Percentiles rank a stretch among this genome's conserved stretches.
phyloP scores from a whole-genome alignment of 2,888 invertebrate species.

The Chymomyza procnemis region DNA sequence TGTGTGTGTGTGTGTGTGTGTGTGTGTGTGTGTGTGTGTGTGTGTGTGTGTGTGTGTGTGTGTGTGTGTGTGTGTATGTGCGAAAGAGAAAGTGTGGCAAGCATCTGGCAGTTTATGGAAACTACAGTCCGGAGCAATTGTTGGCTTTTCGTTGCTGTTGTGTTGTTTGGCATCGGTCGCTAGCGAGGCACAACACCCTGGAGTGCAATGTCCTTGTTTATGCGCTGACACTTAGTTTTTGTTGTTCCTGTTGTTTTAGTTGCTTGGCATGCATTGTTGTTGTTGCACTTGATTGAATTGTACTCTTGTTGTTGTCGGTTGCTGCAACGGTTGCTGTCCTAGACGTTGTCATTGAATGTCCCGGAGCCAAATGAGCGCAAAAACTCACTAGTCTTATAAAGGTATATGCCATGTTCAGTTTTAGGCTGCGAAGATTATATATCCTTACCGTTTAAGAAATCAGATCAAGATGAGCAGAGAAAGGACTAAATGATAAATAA shows the following conservation, averaged over 20 bases:
- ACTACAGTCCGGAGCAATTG: constrained; percentile 65
- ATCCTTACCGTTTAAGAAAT: not conserved
- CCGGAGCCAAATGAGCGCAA: constrained; percentile 13
- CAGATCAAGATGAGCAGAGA: no score
- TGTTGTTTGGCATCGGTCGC: not conserved
- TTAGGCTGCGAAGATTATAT: not conserved
- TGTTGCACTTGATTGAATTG: constrained; percentile 65
- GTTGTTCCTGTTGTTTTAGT: constrained; percentile 10
- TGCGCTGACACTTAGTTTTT: constrained; percentile 48
- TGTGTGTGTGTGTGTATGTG: constrained; percentile 2
- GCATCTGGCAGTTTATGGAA: constrained; percentile 64
- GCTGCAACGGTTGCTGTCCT: not conserved
- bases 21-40: constrained; percentile 8
- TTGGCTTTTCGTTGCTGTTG: constrained; percentile 30
- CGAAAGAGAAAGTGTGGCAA: constrained; percentile 13
- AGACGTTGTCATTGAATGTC: constrained; percentile 43
- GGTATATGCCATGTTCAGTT: not conserved
- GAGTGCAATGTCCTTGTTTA: constrained; percentile 73
- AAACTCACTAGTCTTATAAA: not conserved
- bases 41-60: not conserved
- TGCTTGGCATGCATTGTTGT: constrained; percentile 8
- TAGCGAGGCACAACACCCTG: constrained; percentile 42
- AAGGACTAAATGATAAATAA: no score
- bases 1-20: not conserved
- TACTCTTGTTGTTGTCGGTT: constrained; percentile 52